phyloP scores from a whole-genome alignment of 2,888 invertebrate species.

The Heliothis peltigera region DNA sequence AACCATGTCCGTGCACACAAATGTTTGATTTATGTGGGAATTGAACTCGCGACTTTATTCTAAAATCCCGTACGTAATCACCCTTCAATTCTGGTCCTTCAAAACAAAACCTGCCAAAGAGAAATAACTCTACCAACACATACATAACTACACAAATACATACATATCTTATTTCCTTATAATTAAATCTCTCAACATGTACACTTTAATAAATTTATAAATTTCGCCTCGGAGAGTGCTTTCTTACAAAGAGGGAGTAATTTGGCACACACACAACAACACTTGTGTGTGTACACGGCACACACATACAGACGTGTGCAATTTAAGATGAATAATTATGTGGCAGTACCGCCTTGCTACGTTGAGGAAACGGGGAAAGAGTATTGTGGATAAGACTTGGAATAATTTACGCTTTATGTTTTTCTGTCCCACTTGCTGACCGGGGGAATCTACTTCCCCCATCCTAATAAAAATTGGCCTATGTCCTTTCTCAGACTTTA shows the following conservation, averaged over 20 bases:
- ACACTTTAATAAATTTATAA: constrained; percentile 87
- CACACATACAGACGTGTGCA: constrained; percentile 85
- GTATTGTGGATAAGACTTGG: constrained; percentile 66
- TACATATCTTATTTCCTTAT: constrained; percentile 28
- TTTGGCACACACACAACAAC: constrained; percentile 73
- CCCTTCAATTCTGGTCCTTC: not conserved
- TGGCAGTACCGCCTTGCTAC: constrained; percentile 86
- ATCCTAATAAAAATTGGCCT: no score
- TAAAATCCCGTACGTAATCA: no score
- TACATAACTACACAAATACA: constrained; percentile 1
- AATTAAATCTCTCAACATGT: constrained; percentile 64
- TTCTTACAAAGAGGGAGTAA: constrained; percentile 84
- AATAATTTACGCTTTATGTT: constrained; percentile 4
- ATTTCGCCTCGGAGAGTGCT: constrained; percentile 78
- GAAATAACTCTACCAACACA: constrained; percentile 7
- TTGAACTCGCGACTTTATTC: no score
- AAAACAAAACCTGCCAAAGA: constrained; percentile 19
- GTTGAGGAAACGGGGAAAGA: constrained; percentile 71
- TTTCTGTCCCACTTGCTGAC: no score
- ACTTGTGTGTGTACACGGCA: constrained; percentile 53
- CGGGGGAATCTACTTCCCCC: no score
- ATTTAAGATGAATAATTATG: constrained; percentile 90
- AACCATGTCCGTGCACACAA: no score
- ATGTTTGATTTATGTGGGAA: no score
- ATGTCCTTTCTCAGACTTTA: no score